Evolutionary conservation across 2,113 vertebrate species (phyloP), one percentile per base, ranked within the genome.

Genomic region (Entelurus aequoreus): DNA sequence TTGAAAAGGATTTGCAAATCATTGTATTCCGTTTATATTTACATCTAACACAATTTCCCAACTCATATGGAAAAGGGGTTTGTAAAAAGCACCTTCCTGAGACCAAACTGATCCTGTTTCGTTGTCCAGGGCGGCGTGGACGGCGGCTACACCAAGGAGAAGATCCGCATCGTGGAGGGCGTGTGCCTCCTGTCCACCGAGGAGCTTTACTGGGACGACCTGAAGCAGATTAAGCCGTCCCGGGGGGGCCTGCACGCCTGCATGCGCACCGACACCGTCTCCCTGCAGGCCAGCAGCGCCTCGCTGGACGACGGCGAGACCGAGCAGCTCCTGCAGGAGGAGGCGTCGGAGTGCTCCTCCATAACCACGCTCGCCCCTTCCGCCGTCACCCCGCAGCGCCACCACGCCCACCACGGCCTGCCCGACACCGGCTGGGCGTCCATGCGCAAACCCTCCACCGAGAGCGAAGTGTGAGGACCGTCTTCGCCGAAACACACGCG

Each of bases 81-180:
- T n/a, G n/a, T n/a, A 28, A 28, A 28, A 28, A 28, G 2, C 54
- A 16, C 14, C 14, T 28, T 28, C 28, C 28, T 28, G 28, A 14
- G 13, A 19, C 49, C 11, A 4, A 46, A 63, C 64, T 58, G 1
- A 53, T 5, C 0, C 0, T 44, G 19, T 74, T 47, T 68, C 1
- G 0, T 62, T 60, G n/a, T 73, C n/a, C 78, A 98, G 96, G 87
- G 88, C 62, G 89, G 84, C 58, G 90, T 90, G 77, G 97, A 99
- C 56, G 93, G 91, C 72, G 91, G 84, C 81, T 97, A 96, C 87
- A 95, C 92, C 70, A 97, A 95, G 88, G 95, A 98, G 88, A 99
- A 99, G 91, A 94, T 98, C 86, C 95, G 93, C 76, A 97, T 98
- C 1, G 95, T 98, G 68, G 97, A 99, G 85, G 97, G 96, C 3